A percentile compares a stretch with the other conserved stretches of the same genome.
Conservation (phyloP, 2,888 invertebrate species). For the Theodoxus fluviatilis region DNA sequence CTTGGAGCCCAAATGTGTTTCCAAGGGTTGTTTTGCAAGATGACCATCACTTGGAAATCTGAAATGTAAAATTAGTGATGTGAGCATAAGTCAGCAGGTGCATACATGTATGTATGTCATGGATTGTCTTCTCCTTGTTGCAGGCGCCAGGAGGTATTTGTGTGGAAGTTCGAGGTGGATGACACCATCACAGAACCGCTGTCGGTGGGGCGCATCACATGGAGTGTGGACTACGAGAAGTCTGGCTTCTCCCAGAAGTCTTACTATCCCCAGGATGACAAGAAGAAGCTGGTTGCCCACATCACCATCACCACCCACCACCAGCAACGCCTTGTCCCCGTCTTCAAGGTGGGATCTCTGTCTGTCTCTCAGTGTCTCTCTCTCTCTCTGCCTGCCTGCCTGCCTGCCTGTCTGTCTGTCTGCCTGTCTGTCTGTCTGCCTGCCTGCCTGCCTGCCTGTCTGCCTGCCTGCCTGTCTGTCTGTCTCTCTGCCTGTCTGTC, state of each 20-base stretch:
- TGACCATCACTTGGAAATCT: too few relatives aligned
- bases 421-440: too few relatives aligned
- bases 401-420: too few relatives aligned
- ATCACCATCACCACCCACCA: conserved; percentile 47
- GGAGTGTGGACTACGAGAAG: conserved; percentile 80
- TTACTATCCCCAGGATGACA: conserved; percentile 43
- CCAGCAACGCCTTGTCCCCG: conserved; percentile 49
- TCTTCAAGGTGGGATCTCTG: conserved; percentile 52
- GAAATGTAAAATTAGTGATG: too few relatives aligned
- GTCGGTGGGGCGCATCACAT: conserved; percentile 81
- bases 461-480: too few relatives aligned
- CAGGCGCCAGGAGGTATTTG: conserved; percentile 81
- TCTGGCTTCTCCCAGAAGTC: conserved; percentile 43
- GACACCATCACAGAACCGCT: conserved; percentile 75
- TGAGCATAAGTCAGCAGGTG: conserved; percentile 7
- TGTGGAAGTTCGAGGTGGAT: conserved; percentile 90
- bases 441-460: too few relatives aligned
- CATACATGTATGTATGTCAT: neutral
- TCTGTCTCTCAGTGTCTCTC: neutral
- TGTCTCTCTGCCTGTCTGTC: too few relatives aligned
- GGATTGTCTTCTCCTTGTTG: conserved; percentile 29
- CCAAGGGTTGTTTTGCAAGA: too few relatives aligned
- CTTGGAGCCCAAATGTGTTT: too few relatives aligned
- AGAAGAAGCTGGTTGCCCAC: conserved; percentile 46
- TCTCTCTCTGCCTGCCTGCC: neutral